Evolutionary conservation across 2,888 invertebrate species (phyloP), one percentile per base, ranked within the genome.

Genomic region (Helobdella robusta): DNA sequence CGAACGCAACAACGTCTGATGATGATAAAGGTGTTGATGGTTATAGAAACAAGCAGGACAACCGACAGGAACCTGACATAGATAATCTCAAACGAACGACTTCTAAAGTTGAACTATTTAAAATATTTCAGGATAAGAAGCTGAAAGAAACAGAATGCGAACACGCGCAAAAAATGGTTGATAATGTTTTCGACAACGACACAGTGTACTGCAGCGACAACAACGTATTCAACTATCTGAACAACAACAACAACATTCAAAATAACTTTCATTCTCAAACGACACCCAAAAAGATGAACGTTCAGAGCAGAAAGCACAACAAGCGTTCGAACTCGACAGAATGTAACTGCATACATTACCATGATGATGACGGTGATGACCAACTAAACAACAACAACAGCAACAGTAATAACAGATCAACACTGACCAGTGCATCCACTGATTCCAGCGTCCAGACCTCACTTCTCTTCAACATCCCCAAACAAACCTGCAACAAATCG

Each of bases 381-480:
- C n/a, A n/a, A n/a, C n/a, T n/a, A n/a, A n/a, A n/a, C 1, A 11
- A 40, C 44, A 40, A 40, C 44, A 40, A n/a, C 44, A 40, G 44
- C 44, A 28, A 30, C 1, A 30, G 56, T 32, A 11, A n/a, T 1
- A 56, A 56, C 30, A 56, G 32, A 56, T 32, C 56, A 15, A 56
- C 28, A 28, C 28, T 58, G 32, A 30, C 56, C 28, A 54, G 54
- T 11, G 46, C 32, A 28, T 56, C 64, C 11, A 65, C 46, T 5
- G 68, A 70, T 56, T 56, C 61, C 28, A 61, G 62, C 3, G 60
- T 68, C 30, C 70, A 70, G 66, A 70, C 70, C 18, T 70, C 70
- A 4, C 54, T 68, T 15, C 58, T 64, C 59, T 36, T 56, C 61
- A 50, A 64, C 40, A 20, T 59, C n/a, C 36, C 66, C 44, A 36